Conservation (phyloP, 2,888 invertebrate species). For the Fissipunctia ypsillon region DNA sequence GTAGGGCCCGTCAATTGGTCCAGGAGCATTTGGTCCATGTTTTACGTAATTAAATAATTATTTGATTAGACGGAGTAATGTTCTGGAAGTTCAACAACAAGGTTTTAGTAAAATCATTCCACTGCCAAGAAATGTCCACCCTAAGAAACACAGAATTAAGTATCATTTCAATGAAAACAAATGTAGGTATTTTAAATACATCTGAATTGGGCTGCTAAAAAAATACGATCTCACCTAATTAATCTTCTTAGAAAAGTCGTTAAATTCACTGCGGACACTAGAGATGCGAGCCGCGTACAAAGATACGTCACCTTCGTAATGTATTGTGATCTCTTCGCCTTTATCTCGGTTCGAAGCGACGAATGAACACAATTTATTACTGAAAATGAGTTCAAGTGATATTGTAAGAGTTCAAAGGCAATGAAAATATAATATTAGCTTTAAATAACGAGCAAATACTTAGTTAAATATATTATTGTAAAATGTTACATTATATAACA, state of each 20-base stretch:
- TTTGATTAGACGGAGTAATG: neutral
- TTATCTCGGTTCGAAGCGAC: slow-evolving; percentile 16
- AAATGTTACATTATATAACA: neutral
- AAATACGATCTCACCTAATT: slow-evolving; percentile 41
- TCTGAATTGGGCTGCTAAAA: slow-evolving; percentile 16
- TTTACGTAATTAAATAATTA: slow-evolving; percentile 9
- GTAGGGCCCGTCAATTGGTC: neutral
- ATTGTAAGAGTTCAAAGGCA: neutral
- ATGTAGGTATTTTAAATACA: slow-evolving; percentile 7
- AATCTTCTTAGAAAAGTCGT: slow-evolving; percentile 49
- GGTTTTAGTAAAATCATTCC: neutral
- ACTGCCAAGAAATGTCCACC: neutral
- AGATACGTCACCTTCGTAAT: slow-evolving; percentile 46
- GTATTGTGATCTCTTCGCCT: slow-evolving; percentile 43
- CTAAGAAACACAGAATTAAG: neutral
- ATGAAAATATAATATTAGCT: slow-evolving; percentile 12
- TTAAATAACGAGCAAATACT: neutral
- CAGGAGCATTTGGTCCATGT: neutral
- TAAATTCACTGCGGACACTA: slow-evolving; percentile 8
- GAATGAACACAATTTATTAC: slow-evolving; percentile 38
- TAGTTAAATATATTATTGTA: neutral
- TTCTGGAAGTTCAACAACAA: neutral
- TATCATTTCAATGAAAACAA: neutral
- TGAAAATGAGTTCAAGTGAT: slow-evolving; percentile 22
- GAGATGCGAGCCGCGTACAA: slow-evolving; percentile 36